Percentiles rank a stretch among this genome's conserved stretches.
These are phyloP conservation scores for Irena cyanogastra DNA, from an alignment of 2,113 vertebrate species.

Conservation along the genomic window DNA sequence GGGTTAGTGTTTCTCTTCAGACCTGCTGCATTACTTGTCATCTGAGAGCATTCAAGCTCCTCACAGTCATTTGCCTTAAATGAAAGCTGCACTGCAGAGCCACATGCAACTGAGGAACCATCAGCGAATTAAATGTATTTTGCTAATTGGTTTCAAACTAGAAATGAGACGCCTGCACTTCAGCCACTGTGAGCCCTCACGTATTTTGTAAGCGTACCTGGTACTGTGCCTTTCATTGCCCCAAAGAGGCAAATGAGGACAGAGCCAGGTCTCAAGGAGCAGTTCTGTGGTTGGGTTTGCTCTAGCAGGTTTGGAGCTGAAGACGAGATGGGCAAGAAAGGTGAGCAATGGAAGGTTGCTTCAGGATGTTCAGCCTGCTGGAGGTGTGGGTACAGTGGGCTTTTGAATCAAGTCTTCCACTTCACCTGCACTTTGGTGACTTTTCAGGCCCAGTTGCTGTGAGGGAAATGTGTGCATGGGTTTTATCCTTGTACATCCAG, in stretches of 20 bases:
- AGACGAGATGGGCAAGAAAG: background rate
- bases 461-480: background rate
- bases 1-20: background rate
- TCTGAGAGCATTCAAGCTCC: background rate
- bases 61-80: background rate
- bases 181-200: background rate
- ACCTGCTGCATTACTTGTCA: background rate
- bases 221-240: background rate
- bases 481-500: background rate
- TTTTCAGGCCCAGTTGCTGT: background rate
- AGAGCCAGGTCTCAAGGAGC: background rate
- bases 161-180: background rate
- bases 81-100: background rate
- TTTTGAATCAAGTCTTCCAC: background rate
- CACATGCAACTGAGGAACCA: background rate
- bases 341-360: background rate
- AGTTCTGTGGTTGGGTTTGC: background rate
- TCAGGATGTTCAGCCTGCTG: background rate
- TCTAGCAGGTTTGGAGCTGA: background rate
- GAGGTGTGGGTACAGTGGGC: background rate
- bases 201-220: fast-evolving
- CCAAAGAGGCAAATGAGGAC: background rate
- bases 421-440: background rate
- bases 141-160: background rate
- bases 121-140: background rate